Percentiles rank a stretch among this genome's conserved stretches.
Evolutionary conservation across 2,888 invertebrate species (phyloP).

Genomic region (Acronicta alni): DNA sequence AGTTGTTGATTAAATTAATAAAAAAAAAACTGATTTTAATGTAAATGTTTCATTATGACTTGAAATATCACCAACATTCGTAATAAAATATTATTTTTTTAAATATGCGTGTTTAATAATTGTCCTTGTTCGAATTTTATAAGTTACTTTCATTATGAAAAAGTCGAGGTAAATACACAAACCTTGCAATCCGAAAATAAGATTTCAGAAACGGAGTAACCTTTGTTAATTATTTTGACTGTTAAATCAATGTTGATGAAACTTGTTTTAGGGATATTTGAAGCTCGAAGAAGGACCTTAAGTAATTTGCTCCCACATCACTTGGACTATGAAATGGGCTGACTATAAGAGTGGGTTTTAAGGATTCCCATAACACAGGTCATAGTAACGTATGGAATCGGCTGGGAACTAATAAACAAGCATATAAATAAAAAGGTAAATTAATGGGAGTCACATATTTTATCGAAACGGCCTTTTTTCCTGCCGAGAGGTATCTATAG

Average conservation of each 20-base stretch:
- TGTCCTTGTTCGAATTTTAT: not conserved
- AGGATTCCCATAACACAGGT: not conserved
- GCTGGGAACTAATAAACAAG: slow-evolving; percentile 41
- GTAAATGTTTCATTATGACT: slow-evolving; percentile 35
- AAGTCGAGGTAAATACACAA: not conserved
- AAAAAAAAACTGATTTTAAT: slow-evolving; percentile 17
- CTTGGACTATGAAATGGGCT: too few species aligned
- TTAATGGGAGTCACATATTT: slow-evolving; percentile 51
- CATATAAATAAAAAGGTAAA: slow-evolving; percentile 53
- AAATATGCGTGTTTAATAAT: not conserved
- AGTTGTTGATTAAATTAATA: slow-evolving; percentile 22
- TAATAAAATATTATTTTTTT: too few species aligned
- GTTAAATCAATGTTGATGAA: too few species aligned
- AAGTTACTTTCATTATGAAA: not conserved
- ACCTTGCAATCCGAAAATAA: not conserved
- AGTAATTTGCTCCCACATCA: too few species aligned
- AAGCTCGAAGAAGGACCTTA: not conserved
- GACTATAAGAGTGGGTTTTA: too few species aligned
- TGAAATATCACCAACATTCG: slow-evolving; percentile 7
- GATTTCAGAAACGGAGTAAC: not conserved
- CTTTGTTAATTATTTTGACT: not conserved
- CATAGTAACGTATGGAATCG: slow-evolving; percentile 24
- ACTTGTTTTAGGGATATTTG: not conserved
- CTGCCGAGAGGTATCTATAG: slow-evolving; percentile 37
- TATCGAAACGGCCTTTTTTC: slow-evolving; percentile 38